Base-by-base conservation (phyloP, 2,888 invertebrate species). In the Nezara viridula region DNA sequence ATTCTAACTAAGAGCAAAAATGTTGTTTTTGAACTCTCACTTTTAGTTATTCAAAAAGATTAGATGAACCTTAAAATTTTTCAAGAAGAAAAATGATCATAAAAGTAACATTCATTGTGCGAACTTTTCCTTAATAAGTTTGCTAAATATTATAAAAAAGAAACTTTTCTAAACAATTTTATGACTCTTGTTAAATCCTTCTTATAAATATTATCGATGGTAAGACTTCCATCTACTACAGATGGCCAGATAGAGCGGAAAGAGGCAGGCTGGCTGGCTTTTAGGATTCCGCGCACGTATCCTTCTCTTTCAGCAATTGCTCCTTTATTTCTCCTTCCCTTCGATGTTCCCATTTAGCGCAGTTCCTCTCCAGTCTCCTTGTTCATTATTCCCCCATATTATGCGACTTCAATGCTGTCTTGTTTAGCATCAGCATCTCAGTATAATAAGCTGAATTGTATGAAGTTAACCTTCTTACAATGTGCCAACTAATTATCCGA, bases 231-330 rank as follows among this genome's bases (percentile, higher is more conserved):
- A 4, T n/a, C 55, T 55, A 55, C n/a, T 14, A 0, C n/a, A n/a
- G n/a, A 55, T n/a, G 12, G 10, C 7, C 14, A 9, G 2, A 2
- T 2, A 55, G 16, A 60, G 27, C 14, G 60, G 32, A 14, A 12
- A 4, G 27, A 5, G 6, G 16, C 27, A 60, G 16, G 16, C 27
- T 12, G 4, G 0, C 16, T 0, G 6, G 3, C 14, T 12, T 16
- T 60, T 16, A 14, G 60, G 14, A 60, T 60, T 12, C 5, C 5
- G 5, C 27, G 27, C 60, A 60, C 60, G 60, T 60, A 60, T 14
- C 27, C n/a, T 60, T n/a, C 27, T 27, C 60, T 60, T 60, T 60
- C 60, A 60, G 60, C 27, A 60, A 60, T 60, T 60, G 60, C 60
- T 55, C 27, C 60, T 16, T 60, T 60, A 60, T 27, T 60, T 55